Conservation (phyloP, 1,140 invertebrate species). For the Cephus cinctus region DNA sequence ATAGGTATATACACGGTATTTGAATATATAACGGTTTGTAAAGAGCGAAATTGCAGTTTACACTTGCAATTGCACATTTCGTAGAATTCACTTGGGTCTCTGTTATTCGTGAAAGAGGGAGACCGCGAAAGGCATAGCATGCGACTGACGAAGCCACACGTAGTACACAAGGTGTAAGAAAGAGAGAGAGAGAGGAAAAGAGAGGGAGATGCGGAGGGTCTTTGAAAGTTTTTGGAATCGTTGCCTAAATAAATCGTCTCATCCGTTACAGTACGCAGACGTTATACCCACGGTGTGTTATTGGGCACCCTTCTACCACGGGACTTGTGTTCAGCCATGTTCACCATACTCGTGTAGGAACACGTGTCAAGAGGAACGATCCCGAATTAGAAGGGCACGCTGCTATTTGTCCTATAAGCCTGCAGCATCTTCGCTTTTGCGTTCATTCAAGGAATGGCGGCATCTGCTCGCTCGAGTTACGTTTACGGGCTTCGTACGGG, state of each 20-base stretch:
- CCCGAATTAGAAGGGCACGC: constrained; percentile 18
- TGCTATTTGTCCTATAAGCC: too few relatives aligned
- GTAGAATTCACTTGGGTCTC: neutral
- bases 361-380: constrained; percentile 17
- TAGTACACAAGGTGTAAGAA: neutral
- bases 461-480: too few relatives aligned
- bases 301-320: neutral
- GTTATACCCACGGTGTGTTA: neutral
- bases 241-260: neutral
- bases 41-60: too few relatives aligned
- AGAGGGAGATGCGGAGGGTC: neutral
- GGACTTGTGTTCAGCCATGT: neutral
- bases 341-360: neutral
- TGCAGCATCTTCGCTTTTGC: too few relatives aligned
- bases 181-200: neutral
- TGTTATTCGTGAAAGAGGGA: neutral
- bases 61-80: neutral
- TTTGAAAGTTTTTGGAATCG: constrained; percentile 3
- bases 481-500: too few relatives aligned
- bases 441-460: too few relatives aligned
- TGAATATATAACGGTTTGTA: too few relatives aligned
- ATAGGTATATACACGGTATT: too few relatives aligned
- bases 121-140: too few relatives aligned
- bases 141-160: too few relatives aligned
- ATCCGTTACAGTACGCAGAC: neutral